These are phyloP conservation scores for Cheilosia pagana DNA, from an alignment of 2,888 invertebrate species.

Conservation along the genomic window DNA sequence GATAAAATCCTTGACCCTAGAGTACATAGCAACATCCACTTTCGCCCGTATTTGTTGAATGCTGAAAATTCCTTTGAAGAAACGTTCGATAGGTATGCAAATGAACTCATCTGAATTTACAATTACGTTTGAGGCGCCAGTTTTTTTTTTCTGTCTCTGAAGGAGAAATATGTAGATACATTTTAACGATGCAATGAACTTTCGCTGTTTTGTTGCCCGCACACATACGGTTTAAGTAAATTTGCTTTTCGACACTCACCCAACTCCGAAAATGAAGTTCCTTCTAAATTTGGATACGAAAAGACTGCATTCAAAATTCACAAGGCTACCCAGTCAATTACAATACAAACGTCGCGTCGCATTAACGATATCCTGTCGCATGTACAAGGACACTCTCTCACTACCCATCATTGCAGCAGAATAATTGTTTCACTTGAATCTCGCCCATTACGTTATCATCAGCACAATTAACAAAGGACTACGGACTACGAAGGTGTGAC, in stretches of 20 bases:
- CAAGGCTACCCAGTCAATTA: neutral
- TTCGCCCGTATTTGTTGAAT: neutral
- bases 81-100: neutral
- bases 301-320: neutral
- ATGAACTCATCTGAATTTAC: conserved; percentile 1
- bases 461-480: conserved; percentile 29
- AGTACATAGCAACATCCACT: too few species aligned
- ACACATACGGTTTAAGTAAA: too few species aligned
- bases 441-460: conserved; percentile 38
- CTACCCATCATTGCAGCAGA: neutral
- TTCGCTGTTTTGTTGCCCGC: too few species aligned
- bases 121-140: neutral
- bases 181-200: too few species aligned
- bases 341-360: neutral
- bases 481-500: neutral
- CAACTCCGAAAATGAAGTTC: neutral
- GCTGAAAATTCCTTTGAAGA: neutral
- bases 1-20: too few species aligned
- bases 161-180: neutral
- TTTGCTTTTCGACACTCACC: too few species aligned
- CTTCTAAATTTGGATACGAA: neutral
- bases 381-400: conserved; percentile 26
- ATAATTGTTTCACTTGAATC: conserved; percentile 47
- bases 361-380: neutral
- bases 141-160: too few species aligned